Evolutionary conservation across 37 sponge, comb jelly and placozoan genomes (phyloP).

Genomic region (Oscarella lobularis): DNA sequence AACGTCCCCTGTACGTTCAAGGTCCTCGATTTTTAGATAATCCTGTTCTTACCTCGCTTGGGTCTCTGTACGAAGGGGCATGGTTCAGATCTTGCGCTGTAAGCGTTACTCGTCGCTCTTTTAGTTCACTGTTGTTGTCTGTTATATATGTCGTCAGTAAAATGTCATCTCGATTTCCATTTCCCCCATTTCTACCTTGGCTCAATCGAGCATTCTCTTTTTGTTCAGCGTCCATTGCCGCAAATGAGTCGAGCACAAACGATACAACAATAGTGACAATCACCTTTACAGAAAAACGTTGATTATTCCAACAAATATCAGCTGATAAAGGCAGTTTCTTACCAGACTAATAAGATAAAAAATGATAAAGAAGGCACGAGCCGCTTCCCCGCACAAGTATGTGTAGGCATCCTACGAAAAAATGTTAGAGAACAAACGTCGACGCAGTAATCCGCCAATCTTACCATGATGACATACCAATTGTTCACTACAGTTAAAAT

Average conservation of each 20-base stretch:
- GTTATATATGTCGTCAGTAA: too few relatives aligned
- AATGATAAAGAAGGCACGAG: neutral
- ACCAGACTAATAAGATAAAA: neutral
- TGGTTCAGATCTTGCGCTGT: neutral
- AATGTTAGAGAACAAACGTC: neutral
- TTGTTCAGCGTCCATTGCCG: neutral
- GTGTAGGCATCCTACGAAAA: neutral
- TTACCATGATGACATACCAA: neutral
- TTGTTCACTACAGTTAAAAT: neutral
- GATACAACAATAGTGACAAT: slow-evolving; percentile 1
- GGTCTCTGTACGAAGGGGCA: neutral
- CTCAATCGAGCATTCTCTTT: too few relatives aligned
- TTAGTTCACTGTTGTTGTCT: slow-evolving; percentile 1
- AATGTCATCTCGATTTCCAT: too few relatives aligned
- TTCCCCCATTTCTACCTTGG: too few relatives aligned
- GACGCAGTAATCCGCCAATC: too few relatives aligned
- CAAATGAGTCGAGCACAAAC: neutral
- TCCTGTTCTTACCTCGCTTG: too few relatives aligned
- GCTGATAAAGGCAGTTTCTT: neutral
- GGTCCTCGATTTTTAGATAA: too few relatives aligned
- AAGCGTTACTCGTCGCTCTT: neutral
- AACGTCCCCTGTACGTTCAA: too few relatives aligned
- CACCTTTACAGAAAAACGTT: neutral
- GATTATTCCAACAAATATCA: neutral
- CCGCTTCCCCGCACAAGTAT: neutral